Base-by-base conservation (phyloP, 2,113 vertebrate genomes). In the Crotalus horridus region DNA sequence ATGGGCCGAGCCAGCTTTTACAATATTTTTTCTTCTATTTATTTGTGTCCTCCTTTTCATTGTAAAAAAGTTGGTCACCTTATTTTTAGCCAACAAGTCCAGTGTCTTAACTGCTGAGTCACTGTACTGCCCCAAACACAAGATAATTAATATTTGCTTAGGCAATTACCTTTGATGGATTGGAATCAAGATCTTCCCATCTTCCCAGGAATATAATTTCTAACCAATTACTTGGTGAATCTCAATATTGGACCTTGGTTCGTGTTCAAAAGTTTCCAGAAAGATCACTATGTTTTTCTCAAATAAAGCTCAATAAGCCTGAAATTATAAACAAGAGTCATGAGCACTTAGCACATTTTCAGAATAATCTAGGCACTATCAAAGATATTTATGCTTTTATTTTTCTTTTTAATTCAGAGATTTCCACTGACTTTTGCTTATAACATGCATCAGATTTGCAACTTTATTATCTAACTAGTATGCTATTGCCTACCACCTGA, bases 241-340 rank as follows among this genome's bases (percentile, higher is more conserved):
- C 10, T 89, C 61, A 33, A 51, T 56, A n/a, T 13, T 7, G 7
- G 39, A 89, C 46, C 81, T 48, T 33, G 26, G 53, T 53, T n/a
- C 6, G 54, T 59, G 29, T 81, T 53, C 26, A 61, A 55, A 90
- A 29, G 20, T 51, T 39, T 90, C 56, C 46, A 64, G 86, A 46
- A 29, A 53, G 55, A 53, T 87, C 61, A 90, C 33, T 48, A 64
- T 90, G 90, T 48, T 24, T 43, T 89, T 17, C 9, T 48, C 55
- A 51, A 17, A 48, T 58, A 85, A 85, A 46, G 55, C 23, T 55
- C 54, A 93, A 69, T 46, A 87, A n/a, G 46, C 86, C 92, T 93
- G 53, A 90, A 90, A 90, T 93, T 61, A 90, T 81, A 93, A 90
- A n/a, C 85, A 51, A 85, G 43, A 39, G 20, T 13, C 39, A 23